These are phyloP conservation scores for Bubo bubo DNA, from an alignment of 2,113 vertebrate species.

Conservation along the genomic window DNA sequence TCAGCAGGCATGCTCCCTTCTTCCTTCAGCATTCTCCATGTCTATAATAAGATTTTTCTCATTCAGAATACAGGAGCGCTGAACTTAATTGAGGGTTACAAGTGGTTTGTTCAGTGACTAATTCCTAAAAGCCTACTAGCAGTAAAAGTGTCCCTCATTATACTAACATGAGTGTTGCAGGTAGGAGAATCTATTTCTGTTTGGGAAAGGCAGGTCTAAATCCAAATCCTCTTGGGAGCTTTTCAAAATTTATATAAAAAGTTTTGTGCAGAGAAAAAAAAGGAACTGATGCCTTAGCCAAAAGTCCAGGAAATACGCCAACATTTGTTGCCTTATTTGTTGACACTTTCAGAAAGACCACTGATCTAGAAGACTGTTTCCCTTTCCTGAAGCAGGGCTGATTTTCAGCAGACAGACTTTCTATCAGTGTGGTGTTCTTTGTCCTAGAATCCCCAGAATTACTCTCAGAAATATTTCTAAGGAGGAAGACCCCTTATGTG, in stretches of 20 bases:
- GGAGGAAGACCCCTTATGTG: background rate
- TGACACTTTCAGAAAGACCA: background rate
- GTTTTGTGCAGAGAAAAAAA: background rate
- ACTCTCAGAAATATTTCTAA: background rate
- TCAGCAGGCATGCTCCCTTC: background rate
- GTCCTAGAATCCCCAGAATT: background rate
- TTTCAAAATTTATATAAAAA: background rate
- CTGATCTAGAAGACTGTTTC: background rate
- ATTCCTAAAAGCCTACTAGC: constrained; percentile 6
- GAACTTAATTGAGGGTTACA: background rate
- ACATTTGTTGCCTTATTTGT: background rate
- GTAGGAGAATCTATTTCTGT: background rate
- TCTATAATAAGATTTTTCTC: background rate
- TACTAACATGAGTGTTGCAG: background rate
- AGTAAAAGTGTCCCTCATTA: constrained; percentile 14
- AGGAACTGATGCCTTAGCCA: background rate
- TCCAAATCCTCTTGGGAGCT: background rate
- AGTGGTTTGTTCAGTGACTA: background rate
- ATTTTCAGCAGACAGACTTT: background rate
- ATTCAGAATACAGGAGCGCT: background rate
- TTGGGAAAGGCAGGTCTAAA: background rate
- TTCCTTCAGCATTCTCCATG: background rate
- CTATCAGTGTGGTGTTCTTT: background rate
- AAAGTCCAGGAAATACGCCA: background rate
- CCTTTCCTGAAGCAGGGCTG: background rate